These are phyloP conservation scores for Spodoptera litura DNA, from an alignment of 1,140 invertebrate genomes.

Conservation along the genomic window DNA sequence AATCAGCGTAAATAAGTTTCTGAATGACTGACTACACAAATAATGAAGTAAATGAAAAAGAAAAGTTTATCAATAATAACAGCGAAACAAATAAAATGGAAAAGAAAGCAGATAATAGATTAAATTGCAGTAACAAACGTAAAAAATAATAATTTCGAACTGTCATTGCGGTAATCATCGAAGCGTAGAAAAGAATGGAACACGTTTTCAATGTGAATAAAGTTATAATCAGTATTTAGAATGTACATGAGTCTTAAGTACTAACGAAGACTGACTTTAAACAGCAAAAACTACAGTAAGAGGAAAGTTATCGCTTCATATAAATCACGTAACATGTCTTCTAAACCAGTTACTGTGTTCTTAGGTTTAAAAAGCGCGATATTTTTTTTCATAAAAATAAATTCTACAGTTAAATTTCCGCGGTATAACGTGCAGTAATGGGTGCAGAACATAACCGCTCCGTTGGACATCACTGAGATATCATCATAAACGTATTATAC, in stretches of 20 bases:
- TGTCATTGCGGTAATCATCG: slow-evolving; percentile 15
- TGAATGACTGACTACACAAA: background rate
- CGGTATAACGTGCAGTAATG: slow-evolving; percentile 43
- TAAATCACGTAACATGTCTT: slow-evolving; percentile 43
- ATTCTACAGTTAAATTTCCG: slow-evolving; percentile 41
- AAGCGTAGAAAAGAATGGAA: slow-evolving; percentile 9
- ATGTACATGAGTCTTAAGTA: background rate
- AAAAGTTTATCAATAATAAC: slow-evolving; percentile 28
- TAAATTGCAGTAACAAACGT: slow-evolving; percentile 52
- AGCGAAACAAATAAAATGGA: slow-evolving; percentile 51
- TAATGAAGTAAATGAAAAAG: slow-evolving; percentile 15
- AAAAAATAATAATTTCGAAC: slow-evolving; percentile 16
- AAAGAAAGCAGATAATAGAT: slow-evolving; percentile 58
- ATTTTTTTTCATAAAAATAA: slow-evolving; percentile 41
- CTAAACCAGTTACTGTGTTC: slow-evolving; percentile 36
- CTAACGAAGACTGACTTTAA: background rate
- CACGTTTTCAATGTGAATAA: background rate
- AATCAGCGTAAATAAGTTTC: background rate
- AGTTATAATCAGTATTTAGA: background rate
- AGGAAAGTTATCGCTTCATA: slow-evolving; percentile 30
- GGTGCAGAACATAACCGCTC: slow-evolving; percentile 52
- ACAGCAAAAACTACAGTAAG: background rate
- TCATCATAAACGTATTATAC: slow-evolving; percentile 21
- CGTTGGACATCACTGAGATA: slow-evolving; percentile 35
- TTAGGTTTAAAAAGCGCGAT: slow-evolving; percentile 41